phyloP scores from a whole-genome alignment of 2,113 vertebrate genomes.

The Oreochromis aureus region DNA sequence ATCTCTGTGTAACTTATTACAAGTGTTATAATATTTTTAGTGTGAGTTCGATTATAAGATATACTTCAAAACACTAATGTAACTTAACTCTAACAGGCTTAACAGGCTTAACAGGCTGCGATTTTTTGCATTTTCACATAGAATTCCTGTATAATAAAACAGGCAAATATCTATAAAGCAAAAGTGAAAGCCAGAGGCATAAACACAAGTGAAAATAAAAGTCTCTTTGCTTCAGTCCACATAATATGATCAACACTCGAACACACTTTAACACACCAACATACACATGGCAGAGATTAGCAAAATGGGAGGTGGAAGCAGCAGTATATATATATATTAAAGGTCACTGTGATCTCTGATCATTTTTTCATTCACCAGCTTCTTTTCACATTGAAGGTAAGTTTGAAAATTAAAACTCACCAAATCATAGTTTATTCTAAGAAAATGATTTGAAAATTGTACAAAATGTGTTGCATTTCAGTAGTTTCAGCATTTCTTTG shows the following conservation, averaged over 20 bases:
- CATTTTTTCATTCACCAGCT: neutral
- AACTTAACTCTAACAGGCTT: no score
- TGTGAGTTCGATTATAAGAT: neutral
- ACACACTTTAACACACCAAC: neutral
- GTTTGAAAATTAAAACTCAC: neutral
- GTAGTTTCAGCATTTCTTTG: no score
- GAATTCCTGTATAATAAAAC: neutral
- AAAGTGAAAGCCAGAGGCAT: neutral
- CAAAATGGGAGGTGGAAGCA: neutral
- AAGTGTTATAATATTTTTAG: neutral
- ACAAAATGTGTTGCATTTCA: neutral
- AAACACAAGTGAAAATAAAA: accelerated
- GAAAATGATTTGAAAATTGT: neutral
- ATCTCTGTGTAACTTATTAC: accelerated
- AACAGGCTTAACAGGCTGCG: neutral
- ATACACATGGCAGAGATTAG: neutral
- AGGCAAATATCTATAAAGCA: neutral
- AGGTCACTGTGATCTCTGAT: neutral
- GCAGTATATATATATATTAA: neutral
- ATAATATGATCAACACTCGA: neutral
- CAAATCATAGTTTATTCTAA: no score
- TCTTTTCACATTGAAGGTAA: accelerated
- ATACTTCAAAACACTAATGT: neutral
- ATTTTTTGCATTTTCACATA: neutral
- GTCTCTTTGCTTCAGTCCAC: accelerated